phyloP scores from a whole-genome alignment of 2,113 vertebrate genomes.

The Copsychus sechellarum region DNA sequence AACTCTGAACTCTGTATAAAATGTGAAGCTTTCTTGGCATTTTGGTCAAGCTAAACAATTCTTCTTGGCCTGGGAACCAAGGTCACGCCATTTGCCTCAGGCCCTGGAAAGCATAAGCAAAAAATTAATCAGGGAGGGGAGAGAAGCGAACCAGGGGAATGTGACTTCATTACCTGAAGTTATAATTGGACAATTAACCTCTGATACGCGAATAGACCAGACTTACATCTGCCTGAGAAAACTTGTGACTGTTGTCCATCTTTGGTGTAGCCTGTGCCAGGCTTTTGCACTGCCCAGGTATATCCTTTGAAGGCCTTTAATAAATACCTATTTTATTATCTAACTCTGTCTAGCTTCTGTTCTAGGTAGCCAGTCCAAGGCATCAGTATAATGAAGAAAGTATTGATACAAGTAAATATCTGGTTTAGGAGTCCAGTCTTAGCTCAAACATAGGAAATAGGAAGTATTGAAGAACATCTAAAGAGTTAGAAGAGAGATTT shows the following conservation, averaged over 20 bases:
- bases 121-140: background rate
- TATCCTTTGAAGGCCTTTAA: background rate
- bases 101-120: background rate
- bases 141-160: accelerated
- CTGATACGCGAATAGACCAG: background rate
- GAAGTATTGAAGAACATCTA: background rate
- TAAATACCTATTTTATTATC: background rate
- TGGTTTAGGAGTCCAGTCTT: background rate
- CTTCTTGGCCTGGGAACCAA: background rate
- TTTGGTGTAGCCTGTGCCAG: background rate
- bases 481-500: background rate
- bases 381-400: background rate
- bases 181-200: background rate
- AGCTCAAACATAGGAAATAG: background rate
- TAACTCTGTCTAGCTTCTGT: background rate
- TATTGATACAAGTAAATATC: background rate
- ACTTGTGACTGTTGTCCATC: background rate
- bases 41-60: background rate
- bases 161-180: background rate
- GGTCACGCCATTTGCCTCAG: background rate
- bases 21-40: background rate
- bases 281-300: background rate
- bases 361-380: background rate
- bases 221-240: background rate
- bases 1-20: background rate